phyloP scores from a whole-genome alignment of 2,888 invertebrate genomes.

The Osedax frankpressi region DNA sequence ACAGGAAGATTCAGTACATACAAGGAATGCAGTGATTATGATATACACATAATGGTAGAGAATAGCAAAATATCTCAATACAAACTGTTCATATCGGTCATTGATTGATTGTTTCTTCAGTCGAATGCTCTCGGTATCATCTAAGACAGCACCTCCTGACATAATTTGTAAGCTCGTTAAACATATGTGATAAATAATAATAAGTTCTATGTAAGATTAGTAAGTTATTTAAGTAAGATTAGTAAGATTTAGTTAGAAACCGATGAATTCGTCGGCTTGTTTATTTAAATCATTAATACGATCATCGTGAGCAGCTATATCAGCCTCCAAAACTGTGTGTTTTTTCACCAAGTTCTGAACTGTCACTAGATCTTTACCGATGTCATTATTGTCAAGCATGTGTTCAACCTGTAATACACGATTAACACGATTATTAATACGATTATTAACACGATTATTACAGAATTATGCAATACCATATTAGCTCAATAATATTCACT shows the following conservation, averaged over 20 bases:
- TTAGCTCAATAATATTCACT: too few relatives aligned
- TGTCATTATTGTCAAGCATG: conserved; percentile 83
- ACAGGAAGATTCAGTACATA: too few relatives aligned
- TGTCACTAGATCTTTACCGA: conserved; percentile 91
- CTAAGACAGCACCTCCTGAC: conserved; percentile 63
- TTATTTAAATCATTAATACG: conserved; percentile 67
- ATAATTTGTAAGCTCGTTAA: background rate
- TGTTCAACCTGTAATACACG: conserved; percentile 63
- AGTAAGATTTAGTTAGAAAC: too few relatives aligned
- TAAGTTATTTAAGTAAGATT: too few relatives aligned
- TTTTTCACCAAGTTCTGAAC: conserved; percentile 83
- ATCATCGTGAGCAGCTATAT: conserved; percentile 76
- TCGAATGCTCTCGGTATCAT: conserved; percentile 81
- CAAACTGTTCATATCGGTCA: conserved; percentile 64
- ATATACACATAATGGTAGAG: too few relatives aligned
- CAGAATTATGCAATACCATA: too few relatives aligned
- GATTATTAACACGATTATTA: too few relatives aligned
- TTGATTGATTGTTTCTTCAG: conserved; percentile 89
- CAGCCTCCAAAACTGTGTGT: conserved; percentile 92
- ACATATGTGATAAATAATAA: background rate
- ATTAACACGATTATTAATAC: too few relatives aligned
- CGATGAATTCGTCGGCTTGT: conserved; percentile 74
- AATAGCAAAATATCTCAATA: background rate
- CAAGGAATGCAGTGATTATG: too few relatives aligned
- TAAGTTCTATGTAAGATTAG: too few relatives aligned